A percentile compares a stretch with the other conserved stretches of the same genome.
Evolutionary conservation across 92 coral and sea anemone genomes (phyloP).

Genomic region (Bergia sp.): DNA sequence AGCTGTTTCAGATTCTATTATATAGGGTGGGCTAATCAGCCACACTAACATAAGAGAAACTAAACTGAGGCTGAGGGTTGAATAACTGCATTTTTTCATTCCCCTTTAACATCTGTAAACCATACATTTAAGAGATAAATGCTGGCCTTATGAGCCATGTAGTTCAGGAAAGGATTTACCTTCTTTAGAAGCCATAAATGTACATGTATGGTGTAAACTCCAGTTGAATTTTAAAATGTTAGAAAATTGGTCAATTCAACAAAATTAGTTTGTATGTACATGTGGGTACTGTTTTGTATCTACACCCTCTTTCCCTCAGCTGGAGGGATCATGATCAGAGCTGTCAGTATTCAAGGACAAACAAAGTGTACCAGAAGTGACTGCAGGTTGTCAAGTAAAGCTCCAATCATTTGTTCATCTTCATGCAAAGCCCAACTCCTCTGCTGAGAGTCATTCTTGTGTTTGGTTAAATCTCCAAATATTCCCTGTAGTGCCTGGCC

Average conservation of each 20-base stretch:
- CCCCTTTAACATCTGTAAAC: no score
- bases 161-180: no score
- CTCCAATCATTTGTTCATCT: constrained; percentile 78
- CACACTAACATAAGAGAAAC: no score
- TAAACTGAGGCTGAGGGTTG: no score
- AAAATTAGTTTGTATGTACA: no score
- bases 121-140: no score
- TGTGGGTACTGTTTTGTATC: not conserved
- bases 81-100: no score
- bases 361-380: constrained; percentile 66
- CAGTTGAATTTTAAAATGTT: not conserved
- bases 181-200: no score
- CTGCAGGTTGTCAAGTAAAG: constrained; percentile 68
- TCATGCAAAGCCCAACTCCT: constrained; percentile 97
- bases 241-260: not conserved
- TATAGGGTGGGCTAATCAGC: no score
- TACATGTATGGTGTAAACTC: not conserved
- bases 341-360: not conserved
- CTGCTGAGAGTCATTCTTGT: constrained; percentile 95
- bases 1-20: no score
- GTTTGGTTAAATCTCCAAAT: constrained; percentile 75
- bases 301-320: not conserved
- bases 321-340: not conserved
- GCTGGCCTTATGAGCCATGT: no score
- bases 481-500: constrained; percentile 73